Evolutionary conservation across 2,888 invertebrate genomes (phyloP).

Genomic region (Tenthredo mesomela): DNA sequence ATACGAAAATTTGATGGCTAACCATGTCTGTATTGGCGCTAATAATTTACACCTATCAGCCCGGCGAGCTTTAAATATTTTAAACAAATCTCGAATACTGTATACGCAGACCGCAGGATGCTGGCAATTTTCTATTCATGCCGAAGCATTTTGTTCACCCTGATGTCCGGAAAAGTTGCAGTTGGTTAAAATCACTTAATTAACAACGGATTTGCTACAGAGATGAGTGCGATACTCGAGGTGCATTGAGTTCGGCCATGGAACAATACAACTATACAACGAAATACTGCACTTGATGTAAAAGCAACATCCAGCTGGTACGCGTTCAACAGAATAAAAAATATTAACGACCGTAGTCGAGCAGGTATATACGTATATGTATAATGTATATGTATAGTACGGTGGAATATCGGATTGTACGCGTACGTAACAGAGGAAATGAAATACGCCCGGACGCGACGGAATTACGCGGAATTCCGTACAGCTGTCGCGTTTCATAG

Average conservation of each 20-base stretch:
- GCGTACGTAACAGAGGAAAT: slow-evolving; percentile 49
- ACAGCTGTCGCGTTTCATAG: slow-evolving; percentile 48
- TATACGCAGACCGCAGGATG: neutral
- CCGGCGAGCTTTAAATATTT: neutral
- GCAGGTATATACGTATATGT: slow-evolving; percentile 1
- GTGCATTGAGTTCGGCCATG: slow-evolving; percentile 23
- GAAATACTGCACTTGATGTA: slow-evolving; percentile 50
- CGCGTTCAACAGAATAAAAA: slow-evolving; percentile 42
- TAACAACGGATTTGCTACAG: slow-evolving; percentile 27
- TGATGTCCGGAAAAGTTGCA: neutral
- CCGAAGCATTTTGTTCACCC: slow-evolving; percentile 11
- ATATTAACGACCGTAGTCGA: slow-evolving; percentile 37
- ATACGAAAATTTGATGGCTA: neutral
- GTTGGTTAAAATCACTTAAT: slow-evolving; percentile 39
- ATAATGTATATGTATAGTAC: neutral
- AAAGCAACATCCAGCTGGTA: slow-evolving; percentile 49
- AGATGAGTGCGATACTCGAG: slow-evolving; percentile 32
- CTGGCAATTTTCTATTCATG: neutral
- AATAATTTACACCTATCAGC: slow-evolving; percentile 9
- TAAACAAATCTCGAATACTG: neutral
- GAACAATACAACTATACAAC: slow-evolving; percentile 20
- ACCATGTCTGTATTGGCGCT: neutral
- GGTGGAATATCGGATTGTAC: slow-evolving; percentile 49
- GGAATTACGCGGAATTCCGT: slow-evolving; percentile 47
- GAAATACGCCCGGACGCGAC: slow-evolving; percentile 48